phyloP scores from a whole-genome alignment of 1,140 invertebrate species.

The Drosophila sulfurigaster region DNA sequence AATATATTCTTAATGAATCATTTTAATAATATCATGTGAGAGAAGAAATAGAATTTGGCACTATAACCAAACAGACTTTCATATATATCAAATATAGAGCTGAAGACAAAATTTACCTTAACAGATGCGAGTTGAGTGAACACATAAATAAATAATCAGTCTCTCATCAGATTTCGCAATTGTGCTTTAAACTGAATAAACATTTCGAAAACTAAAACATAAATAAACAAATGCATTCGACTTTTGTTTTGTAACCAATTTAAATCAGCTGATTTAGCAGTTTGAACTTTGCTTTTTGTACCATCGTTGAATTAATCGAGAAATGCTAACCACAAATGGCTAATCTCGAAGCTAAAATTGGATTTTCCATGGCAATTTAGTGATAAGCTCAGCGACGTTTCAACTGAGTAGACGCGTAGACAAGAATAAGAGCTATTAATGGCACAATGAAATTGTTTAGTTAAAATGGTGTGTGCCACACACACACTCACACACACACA shows the following conservation, averaged over 20 bases:
- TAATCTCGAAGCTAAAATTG: constrained; percentile 24
- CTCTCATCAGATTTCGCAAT: constrained; percentile 3
- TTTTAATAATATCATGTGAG: no score
- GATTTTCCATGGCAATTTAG: constrained; percentile 17
- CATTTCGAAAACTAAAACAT: background rate
- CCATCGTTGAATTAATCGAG: constrained; percentile 3
- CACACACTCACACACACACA: background rate
- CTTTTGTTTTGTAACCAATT: constrained; percentile 11
- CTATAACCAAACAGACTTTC: no score
- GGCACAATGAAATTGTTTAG: background rate
- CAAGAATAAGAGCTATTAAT: constrained; percentile 22
- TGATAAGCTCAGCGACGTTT: constrained; percentile 17
- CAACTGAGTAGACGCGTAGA: background rate
- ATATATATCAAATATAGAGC: background rate
- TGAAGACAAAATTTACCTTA: no score
- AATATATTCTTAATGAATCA: no score
- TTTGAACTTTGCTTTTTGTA: constrained; percentile 17
- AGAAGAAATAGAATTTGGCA: no score
- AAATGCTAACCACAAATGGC: constrained; percentile 1
- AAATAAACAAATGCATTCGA: constrained; percentile 5
- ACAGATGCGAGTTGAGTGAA: background rate
- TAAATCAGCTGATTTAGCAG: constrained; percentile 17
- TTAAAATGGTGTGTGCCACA: constrained; percentile 10
- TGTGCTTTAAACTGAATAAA: constrained; percentile 11
- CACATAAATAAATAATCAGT: no score